Conservation (phyloP, 2,888 invertebrate species). For the Drosophila diplacantha region DNA sequence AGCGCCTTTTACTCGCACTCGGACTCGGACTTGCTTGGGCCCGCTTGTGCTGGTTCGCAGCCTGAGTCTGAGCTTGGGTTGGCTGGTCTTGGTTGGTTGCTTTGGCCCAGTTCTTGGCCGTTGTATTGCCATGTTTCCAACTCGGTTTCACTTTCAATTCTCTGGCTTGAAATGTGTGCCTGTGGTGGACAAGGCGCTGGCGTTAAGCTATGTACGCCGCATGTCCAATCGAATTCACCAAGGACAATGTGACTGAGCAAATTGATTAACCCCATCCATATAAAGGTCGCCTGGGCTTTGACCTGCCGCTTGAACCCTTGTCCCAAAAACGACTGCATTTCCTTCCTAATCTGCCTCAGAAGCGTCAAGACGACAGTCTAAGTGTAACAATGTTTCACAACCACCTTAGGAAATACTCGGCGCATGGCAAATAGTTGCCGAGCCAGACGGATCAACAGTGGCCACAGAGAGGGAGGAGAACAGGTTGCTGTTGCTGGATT, state of each 20-base stretch:
- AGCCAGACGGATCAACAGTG: slow-evolving; percentile 10
- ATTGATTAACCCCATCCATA: slow-evolving; percentile 1
- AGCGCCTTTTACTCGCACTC: slow-evolving; percentile 25
- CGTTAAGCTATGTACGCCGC: slow-evolving; percentile 7
- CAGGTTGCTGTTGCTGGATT: slow-evolving; percentile 16
- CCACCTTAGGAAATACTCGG: slow-evolving; percentile 33
- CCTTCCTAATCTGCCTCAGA: background rate
- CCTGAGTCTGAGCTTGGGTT: slow-evolving; percentile 5
- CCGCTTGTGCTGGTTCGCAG: slow-evolving; percentile 6
- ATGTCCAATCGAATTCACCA: slow-evolving; percentile 13
- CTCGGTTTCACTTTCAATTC: slow-evolving; percentile 54
- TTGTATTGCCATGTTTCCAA: slow-evolving; percentile 39
- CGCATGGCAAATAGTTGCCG: slow-evolving; percentile 5
- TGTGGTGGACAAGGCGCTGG: slow-evolving; percentile 29
- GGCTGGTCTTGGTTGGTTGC: slow-evolving; percentile 49
- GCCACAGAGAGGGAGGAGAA: slow-evolving; percentile 7
- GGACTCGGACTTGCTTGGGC: background rate
- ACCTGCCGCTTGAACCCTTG: background rate
- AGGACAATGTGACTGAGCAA: slow-evolving; percentile 8
- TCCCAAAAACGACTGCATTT: background rate
- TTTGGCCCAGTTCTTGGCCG: slow-evolving; percentile 68
- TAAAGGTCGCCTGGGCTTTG: background rate
- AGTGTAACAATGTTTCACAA: slow-evolving; percentile 65
- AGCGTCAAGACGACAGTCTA: slow-evolving; percentile 23
- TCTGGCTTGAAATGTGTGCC: slow-evolving; percentile 25